Evolutionary conservation across 2,888 invertebrate species (phyloP).

Genomic region (Hirtodrosophila trivittata): DNA sequence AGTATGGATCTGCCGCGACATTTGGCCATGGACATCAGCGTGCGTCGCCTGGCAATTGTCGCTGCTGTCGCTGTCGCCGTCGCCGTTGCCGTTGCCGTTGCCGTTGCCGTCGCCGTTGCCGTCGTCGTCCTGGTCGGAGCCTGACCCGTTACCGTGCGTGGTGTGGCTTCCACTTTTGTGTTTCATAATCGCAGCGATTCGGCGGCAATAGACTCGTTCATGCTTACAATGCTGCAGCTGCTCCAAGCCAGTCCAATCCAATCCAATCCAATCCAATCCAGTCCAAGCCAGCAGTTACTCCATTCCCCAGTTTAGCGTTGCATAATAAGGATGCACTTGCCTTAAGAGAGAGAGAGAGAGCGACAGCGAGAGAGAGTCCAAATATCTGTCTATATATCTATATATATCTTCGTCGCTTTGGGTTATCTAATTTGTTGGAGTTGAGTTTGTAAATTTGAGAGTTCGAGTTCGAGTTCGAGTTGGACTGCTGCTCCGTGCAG

Average conservation of each 20-base stretch:
- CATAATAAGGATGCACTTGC: slow-evolving; percentile 57
- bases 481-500: slow-evolving; percentile 34
- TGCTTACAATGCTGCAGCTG: slow-evolving; percentile 15
- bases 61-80: slow-evolving; percentile 44
- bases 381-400: background rate
- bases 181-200: slow-evolving; percentile 67
- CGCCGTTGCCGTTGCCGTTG: slow-evolving; percentile 18
- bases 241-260: no score
- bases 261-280: no score
- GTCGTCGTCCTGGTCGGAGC: slow-evolving; percentile 42
- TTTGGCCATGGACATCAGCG: slow-evolving; percentile 82
- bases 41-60: slow-evolving; percentile 62
- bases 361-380: slow-evolving; percentile 15
- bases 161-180: slow-evolving; percentile 64
- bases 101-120: slow-evolving; percentile 22
- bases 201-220: slow-evolving; percentile 46
- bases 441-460: slow-evolving; percentile 12
- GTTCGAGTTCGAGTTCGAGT: slow-evolving; percentile 36
- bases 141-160: slow-evolving; percentile 57
- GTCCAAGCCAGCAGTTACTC: background rate
- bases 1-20: slow-evolving; percentile 79
- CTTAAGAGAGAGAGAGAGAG: slow-evolving; percentile 1
- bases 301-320: slow-evolving; percentile 43
- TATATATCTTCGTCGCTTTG: slow-evolving; percentile 6
- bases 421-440: slow-evolving; percentile 46